Percentiles rank a stretch among this genome's conserved stretches.
Conservation (phyloP, 2,797 vertebrate species). For the Scleropages formosus region DNA sequence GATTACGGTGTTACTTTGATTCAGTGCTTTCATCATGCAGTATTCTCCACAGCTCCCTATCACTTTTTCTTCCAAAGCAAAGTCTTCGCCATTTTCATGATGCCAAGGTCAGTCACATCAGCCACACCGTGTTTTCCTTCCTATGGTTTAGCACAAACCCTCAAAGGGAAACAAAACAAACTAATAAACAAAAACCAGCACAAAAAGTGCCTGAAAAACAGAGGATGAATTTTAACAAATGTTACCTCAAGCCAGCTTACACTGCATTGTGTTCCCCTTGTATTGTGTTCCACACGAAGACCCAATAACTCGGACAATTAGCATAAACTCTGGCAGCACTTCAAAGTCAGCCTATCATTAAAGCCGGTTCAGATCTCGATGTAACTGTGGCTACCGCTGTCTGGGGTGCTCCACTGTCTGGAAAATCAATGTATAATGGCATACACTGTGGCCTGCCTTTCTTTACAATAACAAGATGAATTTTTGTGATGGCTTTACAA, state of each 20-base stretch:
- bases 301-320: neutral
- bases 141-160: neutral
- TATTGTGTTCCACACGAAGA: neutral
- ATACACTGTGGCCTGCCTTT: neutral
- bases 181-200: neutral
- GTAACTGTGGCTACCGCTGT: neutral
- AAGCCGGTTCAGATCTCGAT: neutral
- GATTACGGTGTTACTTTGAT: too few species aligned
- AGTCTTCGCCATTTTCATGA: neutral
- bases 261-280: neutral
- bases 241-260: neutral
- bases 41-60: neutral
- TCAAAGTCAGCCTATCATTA: neutral
- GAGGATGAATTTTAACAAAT: neutral
- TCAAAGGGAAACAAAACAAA: neutral
- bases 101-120: neutral
- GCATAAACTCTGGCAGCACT: constrained; percentile 4
- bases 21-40: neutral
- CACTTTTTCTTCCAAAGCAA: neutral
- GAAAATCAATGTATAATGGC: constrained; percentile 3
- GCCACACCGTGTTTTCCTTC: neutral
- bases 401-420: neutral
- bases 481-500: neutral
- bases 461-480: neutral
- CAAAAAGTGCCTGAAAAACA: neutral